These are phyloP conservation scores for Syrmaticus mikado DNA, from an alignment of 2,113 vertebrate species.

Conservation along the genomic window DNA sequence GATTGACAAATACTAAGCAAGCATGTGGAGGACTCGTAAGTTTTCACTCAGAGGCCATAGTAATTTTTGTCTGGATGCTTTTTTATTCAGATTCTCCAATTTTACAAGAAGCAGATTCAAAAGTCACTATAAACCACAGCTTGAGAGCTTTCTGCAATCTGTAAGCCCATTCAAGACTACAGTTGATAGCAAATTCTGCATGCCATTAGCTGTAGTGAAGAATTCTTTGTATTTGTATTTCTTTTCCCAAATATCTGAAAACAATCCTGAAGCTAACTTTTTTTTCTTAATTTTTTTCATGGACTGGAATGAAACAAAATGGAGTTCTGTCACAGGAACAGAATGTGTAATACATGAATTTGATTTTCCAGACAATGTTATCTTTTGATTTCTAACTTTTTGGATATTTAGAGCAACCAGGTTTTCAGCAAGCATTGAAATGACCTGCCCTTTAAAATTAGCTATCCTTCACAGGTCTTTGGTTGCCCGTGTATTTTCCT, in stretches of 20 bases:
- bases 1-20: not conserved
- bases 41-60: rapidly evolving
- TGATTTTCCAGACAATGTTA: not conserved
- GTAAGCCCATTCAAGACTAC: not conserved
- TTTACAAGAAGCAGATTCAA: not conserved
- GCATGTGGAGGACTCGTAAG: not conserved
- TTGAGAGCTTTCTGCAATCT: not conserved
- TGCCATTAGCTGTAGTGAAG: not conserved
- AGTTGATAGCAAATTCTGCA: not conserved
- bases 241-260: not conserved
- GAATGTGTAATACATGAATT: not conserved
- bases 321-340: not conserved
- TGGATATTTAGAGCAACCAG: not conserved
- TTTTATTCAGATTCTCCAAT: not conserved
- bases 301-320: not conserved
- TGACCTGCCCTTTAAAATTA: not conserved
- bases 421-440: not conserved
- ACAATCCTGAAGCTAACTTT: not conserved
- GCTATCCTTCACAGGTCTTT: not conserved
- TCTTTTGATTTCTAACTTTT: not conserved
- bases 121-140: not conserved
- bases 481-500: not conserved
- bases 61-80: not conserved
- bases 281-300: not conserved
- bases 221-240: not conserved